Percentiles rank a stretch among this genome's conserved stretches.
These are phyloP conservation scores for Heterohyrax brucei DNA, from an alignment of 2,797 vertebrate species.

Conservation along the genomic window DNA sequence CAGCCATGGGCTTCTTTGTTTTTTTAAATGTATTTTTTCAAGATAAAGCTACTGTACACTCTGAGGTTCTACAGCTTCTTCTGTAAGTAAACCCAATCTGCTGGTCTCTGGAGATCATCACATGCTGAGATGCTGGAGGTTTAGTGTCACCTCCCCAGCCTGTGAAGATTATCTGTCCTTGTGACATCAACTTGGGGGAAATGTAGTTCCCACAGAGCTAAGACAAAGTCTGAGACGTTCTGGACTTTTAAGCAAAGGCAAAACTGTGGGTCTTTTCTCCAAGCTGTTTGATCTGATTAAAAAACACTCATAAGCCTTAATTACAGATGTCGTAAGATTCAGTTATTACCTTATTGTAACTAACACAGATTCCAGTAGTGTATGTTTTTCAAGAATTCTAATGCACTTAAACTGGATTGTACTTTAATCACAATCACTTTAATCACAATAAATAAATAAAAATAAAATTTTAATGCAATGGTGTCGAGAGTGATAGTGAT, in stretches of 20 bases:
- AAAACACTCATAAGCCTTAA: constrained; percentile 20
- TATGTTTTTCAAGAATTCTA: background rate
- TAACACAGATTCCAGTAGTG: background rate
- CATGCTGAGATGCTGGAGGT: background rate
- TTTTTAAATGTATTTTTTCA: background rate
- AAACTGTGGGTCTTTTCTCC: background rate
- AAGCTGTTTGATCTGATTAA: background rate
- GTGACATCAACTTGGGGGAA: background rate
- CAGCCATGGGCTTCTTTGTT: too few relatives aligned
- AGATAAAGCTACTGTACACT: background rate
- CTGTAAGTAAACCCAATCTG: background rate
- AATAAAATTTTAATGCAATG: background rate
- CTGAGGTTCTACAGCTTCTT: background rate
- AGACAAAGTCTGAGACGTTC: background rate
- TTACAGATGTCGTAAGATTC: background rate
- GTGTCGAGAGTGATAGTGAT: background rate
- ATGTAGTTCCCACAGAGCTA: background rate
- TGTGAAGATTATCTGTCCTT: background rate
- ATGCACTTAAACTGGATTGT: background rate
- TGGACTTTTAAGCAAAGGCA: too few relatives aligned
- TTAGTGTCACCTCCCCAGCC: background rate
- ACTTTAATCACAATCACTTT: too few relatives aligned
- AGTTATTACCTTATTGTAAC: background rate
- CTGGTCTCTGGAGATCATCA: background rate
- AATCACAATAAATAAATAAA: too few relatives aligned